Base-by-base conservation (phyloP, 2,888 invertebrate genomes). In the Phortica okadai region DNA sequence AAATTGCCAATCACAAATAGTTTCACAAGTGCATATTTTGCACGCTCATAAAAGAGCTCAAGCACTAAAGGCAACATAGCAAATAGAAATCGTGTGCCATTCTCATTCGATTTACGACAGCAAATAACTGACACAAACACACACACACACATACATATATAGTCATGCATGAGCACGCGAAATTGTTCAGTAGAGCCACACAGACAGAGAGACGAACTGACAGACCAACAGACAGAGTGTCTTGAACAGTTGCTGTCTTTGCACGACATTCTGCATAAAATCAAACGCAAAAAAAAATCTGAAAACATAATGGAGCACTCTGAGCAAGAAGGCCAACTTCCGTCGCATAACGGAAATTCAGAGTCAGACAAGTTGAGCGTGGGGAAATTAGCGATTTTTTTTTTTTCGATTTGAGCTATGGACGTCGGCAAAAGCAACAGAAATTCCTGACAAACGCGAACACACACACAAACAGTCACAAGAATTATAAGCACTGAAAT, bases 321-420 rank as follows among this genome's bases (percentile, higher is more conserved):
- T 62, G 21, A 62, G 74, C 77, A 78, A 25, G 62, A 8, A 7
- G 10, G 62, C 21, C 25, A 25, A 62, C 62, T 62, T 25, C 10
- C 25, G 10, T 10, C 21, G 10, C 10, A 25, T 21, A 82, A 73
- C 88, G 88, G 84, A 86, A 88, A 86, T 88, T 84, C 86, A 85
- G 83, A 83, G 83, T 83, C 86, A 83, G 81, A 81, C 82, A 75
- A 80, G 83, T 79, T 80, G 86, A 87, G 85, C 84, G 84, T 88
- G 88, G 81, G 88, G 88, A 85, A 85, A 86, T 88, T 86, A 86
- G 85, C 86, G 82, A 14, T 14, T 25, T 33, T 50, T 50, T 62
- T 16, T 21, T 21, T 10, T 56, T 16, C 11, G 6, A 14, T 56
- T 56, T 56, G 14, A 14, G 56, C 56, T 56, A 14, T 56, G 16